These are phyloP conservation scores for Timema cristinae DNA, from an alignment of 2,888 invertebrate species.

Conservation along the genomic window DNA sequence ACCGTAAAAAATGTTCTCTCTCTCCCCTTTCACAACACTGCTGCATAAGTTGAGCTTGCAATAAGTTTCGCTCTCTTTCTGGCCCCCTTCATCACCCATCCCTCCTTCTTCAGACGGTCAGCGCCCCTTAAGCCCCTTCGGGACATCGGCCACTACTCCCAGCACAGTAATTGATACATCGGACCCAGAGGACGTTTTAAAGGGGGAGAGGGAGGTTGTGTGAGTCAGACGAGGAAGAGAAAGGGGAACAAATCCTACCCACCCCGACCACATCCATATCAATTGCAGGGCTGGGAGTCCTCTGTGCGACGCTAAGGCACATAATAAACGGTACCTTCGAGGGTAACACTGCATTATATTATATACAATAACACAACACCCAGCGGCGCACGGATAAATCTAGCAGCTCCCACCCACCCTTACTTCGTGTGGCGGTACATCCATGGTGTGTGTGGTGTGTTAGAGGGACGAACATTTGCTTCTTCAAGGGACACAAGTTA, in stretches of 20 bases:
- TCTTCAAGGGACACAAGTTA: no score
- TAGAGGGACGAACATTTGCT: no score
- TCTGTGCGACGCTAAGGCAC: not conserved
- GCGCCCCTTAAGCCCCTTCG: not conserved
- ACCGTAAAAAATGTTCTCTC: no score
- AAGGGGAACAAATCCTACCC: not conserved
- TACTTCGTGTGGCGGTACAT: no score
- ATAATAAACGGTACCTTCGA: conserved; percentile 8
- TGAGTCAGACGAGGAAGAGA: not conserved
- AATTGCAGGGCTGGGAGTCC: conserved; percentile 5
- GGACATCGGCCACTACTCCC: conserved; percentile 6
- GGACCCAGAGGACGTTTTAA: not conserved
- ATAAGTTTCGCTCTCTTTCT: not conserved
- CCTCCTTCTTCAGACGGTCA: not conserved
- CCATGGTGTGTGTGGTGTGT: no score
- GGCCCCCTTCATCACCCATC: not conserved
- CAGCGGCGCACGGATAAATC: no score
- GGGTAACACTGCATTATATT: conserved; percentile 3
- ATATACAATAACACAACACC: conserved; percentile 1
- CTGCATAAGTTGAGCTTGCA: no score
- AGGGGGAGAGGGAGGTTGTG: not conserved
- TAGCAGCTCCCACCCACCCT: no score
- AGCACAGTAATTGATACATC: conserved; percentile 7
- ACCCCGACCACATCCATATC: conserved; percentile 9
- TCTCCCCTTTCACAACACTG: no score